These are phyloP conservation scores for Operophtera brumata DNA, from an alignment of 2,888 invertebrate genomes.

Conservation along the genomic window DNA sequence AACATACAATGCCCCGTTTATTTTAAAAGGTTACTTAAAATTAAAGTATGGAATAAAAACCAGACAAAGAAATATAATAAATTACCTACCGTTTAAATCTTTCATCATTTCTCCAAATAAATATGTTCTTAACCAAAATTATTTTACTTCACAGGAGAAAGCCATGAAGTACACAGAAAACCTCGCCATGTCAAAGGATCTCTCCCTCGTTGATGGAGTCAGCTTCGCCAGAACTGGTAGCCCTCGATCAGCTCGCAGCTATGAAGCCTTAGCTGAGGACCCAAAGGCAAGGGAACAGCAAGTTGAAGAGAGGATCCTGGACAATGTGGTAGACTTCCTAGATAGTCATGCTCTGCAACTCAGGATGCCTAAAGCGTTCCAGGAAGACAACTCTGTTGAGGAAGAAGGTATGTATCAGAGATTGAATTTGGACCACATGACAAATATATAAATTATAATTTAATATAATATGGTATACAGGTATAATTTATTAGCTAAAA, in stretches of 20 bases:
- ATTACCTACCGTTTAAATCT: no score
- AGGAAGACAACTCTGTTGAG: slow-evolving; percentile 70
- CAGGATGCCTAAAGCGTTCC: slow-evolving; percentile 71
- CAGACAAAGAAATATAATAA: no score
- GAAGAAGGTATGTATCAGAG: slow-evolving; percentile 65
- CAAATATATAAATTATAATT: no score
- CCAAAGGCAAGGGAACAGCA: slow-evolving; percentile 66
- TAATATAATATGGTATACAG: no score
- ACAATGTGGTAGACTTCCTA: slow-evolving; percentile 70
- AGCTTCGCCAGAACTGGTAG: slow-evolving; percentile 67
- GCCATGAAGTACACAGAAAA: slow-evolving; percentile 74
- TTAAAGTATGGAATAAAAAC: no score
- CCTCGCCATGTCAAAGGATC: slow-evolving; percentile 66
- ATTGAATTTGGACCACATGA: background rate
- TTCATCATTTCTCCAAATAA: no score
- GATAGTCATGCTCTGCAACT: slow-evolving; percentile 69
- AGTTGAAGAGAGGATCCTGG: slow-evolving; percentile 72
- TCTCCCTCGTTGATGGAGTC: slow-evolving; percentile 67
- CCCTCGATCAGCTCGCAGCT: slow-evolving; percentile 68
- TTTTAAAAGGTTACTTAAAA: no score
- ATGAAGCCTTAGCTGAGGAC: slow-evolving; percentile 67
- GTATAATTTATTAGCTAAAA: no score
- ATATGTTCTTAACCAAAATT: no score
- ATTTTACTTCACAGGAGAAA: slow-evolving; percentile 58
- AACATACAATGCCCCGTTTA: no score